These are phyloP conservation scores for Colinus virginianus DNA, from an alignment of 2,113 vertebrate species.

Conservation along the genomic window DNA sequence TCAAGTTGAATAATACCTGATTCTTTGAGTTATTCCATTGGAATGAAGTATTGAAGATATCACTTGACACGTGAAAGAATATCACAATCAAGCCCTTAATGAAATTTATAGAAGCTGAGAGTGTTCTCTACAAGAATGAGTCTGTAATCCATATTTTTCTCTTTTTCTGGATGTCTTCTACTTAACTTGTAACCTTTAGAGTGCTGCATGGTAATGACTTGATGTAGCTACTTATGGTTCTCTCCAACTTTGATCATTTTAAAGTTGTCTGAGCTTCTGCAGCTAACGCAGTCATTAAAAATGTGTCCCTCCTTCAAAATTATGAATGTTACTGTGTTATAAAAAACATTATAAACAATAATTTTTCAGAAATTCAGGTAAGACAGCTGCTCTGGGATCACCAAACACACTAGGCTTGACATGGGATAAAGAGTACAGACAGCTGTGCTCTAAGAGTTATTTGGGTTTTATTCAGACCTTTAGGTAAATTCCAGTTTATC, in stretches of 20 bases:
- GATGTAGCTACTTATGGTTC: not conserved
- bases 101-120: conserved; percentile 9
- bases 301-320: not conserved
- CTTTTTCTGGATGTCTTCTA: not conserved
- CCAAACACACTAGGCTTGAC: not conserved
- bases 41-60: conserved; percentile 35
- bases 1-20: not conserved
- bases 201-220: not conserved
- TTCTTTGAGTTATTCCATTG: conserved; percentile 36
- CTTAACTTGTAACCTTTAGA: conserved; percentile 1
- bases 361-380: not conserved
- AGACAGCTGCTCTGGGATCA: not conserved
- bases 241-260: not conserved
- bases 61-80: not conserved
- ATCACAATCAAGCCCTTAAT: conserved; percentile 6
- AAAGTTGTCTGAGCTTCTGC: not conserved
- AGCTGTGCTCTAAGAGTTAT: not conserved
- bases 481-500: not conserved
- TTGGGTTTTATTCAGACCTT: not conserved
- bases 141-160: not conserved
- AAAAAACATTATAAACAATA: not conserved
- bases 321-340: not conserved
- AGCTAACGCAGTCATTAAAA: not conserved
- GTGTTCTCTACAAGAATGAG: not conserved
- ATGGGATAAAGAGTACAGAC: not conserved